Conservation (phyloP, 1,140 invertebrate species). For the Saxidomus purpurata region DNA sequence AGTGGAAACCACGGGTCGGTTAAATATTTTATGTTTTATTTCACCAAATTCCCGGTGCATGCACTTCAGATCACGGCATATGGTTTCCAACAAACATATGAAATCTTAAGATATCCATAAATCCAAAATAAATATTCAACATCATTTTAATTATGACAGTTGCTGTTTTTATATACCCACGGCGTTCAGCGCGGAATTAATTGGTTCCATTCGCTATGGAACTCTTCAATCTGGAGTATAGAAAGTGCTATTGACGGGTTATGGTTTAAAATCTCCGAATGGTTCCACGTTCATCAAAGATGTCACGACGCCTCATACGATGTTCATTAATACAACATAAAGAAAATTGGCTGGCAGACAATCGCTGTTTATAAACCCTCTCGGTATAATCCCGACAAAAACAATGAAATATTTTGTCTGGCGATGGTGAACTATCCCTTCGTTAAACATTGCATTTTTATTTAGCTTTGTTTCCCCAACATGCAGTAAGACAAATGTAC, state of each 20-base stretch:
- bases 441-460: background rate
- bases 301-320: constrained; percentile 51
- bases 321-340: constrained; percentile 63
- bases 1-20: constrained; percentile 48
- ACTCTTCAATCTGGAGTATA: constrained; percentile 49
- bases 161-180: constrained; percentile 63
- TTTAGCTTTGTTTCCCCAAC: too few species aligned
- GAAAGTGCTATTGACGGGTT: constrained; percentile 63
- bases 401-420: constrained; percentile 30
- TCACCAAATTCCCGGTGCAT: constrained; percentile 54
- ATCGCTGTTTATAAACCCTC: constrained; percentile 8
- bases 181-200: constrained; percentile 59
- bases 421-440: background rate
- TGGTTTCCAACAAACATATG: constrained; percentile 62
- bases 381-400: constrained; percentile 9
- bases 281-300: constrained; percentile 53
- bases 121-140: constrained; percentile 70
- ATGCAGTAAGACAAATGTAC: too few species aligned
- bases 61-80: constrained; percentile 60
- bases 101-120: constrained; percentile 66
- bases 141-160: constrained; percentile 68
- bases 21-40: constrained; percentile 64
- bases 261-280: constrained; percentile 37
- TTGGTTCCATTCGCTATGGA: constrained; percentile 54
- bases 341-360: constrained; percentile 61